Base-by-base conservation (phyloP, 2,888 invertebrate genomes). In the Chrysina gloriosa region DNA sequence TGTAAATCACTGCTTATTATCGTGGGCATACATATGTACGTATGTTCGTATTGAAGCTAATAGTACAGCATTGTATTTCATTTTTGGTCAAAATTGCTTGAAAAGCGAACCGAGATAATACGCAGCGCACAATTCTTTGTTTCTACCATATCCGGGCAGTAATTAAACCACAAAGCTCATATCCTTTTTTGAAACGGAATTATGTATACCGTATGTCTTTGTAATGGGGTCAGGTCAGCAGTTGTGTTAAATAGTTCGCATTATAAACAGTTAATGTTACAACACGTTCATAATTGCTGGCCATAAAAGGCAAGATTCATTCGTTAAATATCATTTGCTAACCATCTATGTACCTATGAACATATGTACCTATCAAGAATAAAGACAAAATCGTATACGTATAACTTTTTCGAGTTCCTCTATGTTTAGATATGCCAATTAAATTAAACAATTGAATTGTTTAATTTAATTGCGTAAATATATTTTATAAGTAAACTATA, bases 291-390 rank as follows among this genome's bases (percentile, higher is more conserved):
- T 58, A 58, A 58, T 58, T 58, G 42, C 14, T 58, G 58, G 25
- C 58, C 58, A 58, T 58, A 58, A 58, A 42, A 58, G 58, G 58
- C n/a, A 58, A 39, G 58, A 58, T 58, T 34, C 39, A 39, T 58
- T 58, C 58, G 58, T 58, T 58, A 27, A 58, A 58, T 25, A 27
- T 1, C 36, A 42, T 58, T 58, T 23, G 39, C 39, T 23, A 58
- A 58, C 56, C 34, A 23, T 27, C 42, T 31, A 34, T 39, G 39
- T 16, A n/a, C n/a, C n/a, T n/a, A n/a, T n/a, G n/a, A n/a, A n/a
- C n/a, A n/a, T n/a, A n/a, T n/a, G n/a, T n/a, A n/a, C n/a, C n/a
- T n/a, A 27, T 39, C 14, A 39, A 16, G 16, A 42, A 42, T 23
- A 58, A 39, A 25, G 42, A 16, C 58, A 7, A 25, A 34, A 39